Percentiles rank a stretch among this genome's conserved stretches.
Evolutionary conservation across 2,888 invertebrate genomes (phyloP).

Genomic region (Rhynchonema sp.): DNA sequence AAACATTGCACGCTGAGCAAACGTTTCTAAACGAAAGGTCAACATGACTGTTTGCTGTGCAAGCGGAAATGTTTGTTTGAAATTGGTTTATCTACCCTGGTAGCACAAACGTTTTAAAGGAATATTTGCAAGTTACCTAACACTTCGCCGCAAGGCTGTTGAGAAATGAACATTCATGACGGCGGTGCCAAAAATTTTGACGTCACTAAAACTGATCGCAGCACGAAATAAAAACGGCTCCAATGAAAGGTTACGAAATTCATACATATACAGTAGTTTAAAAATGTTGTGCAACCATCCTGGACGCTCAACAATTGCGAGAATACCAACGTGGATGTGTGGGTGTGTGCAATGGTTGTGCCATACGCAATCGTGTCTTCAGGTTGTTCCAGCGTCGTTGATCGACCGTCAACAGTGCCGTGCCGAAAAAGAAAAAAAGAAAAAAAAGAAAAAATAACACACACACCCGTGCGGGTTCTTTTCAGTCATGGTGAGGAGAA

Average conservation of each 20-base stretch:
- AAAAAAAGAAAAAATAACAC: no score
- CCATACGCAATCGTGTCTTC: constrained; percentile 91
- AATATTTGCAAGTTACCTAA: neutral
- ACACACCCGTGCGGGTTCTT: no score
- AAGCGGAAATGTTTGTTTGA: no score
- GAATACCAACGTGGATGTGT: constrained; percentile 68
- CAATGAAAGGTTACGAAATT: no score
- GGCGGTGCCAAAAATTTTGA: neutral
- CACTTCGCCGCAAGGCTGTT: neutral
- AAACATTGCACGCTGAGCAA: no score
- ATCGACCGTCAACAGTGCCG: constrained; percentile 90
- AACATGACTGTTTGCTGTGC: no score
- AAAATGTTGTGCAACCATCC: constrained; percentile 6
- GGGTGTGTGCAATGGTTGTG: constrained; percentile 90
- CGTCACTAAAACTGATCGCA: no score
- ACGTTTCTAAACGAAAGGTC: no score
- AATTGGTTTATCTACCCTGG: neutral
- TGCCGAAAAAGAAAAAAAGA: constrained; percentile 43
- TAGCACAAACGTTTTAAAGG: neutral
- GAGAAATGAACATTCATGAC: neutral
- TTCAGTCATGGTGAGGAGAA: no score
- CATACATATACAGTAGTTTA: neutral
- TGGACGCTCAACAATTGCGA: neutral
- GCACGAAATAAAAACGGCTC: no score
- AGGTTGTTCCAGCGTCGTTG: constrained; percentile 97